Evolutionary conservation across 2,797 vertebrate genomes (phyloP), one percentile per base, ranked within the genome.

Genomic region (Lerista edwardsae): DNA sequence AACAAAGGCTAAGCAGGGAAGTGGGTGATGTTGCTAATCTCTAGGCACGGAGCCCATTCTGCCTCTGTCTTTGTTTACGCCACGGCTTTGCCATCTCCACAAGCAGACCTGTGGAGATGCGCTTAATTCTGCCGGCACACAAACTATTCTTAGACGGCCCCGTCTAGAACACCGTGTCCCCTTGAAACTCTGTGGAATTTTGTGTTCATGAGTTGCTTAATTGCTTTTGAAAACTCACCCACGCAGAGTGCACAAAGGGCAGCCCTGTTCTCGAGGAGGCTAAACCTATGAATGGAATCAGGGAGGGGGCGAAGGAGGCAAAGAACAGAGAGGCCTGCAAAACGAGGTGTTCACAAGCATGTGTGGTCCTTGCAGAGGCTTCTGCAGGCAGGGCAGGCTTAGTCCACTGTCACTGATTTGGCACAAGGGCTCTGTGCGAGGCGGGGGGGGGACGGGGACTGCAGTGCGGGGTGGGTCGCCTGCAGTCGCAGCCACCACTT

Each of bases 181-280:
- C 74, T 34, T 68, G 73, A 68, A 83, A 83, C 73, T 67, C 81
- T 76, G 74, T 69, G 82, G 82, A 64, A 76, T 83, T 68, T n/a
- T 83, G 74, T 83, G 82, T 44, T 68, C 64, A 44, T 83, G 57
- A 65, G 68, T 83, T 68, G 41, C 74, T 68, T 83, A 83, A 76
- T 83, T 76, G 82, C 82, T 76, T 83, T 69, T 76, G 82, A 76
- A 59, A 68, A 76, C 34, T 41, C 74, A 76, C 64, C 72, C 84
- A 75, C 62, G 47, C n/a, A 71, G 5, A 27, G 41, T 34, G 36
- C 7, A 2, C 17, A 4, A 23, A 39, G 41, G 12, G 14, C 65
- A 5, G 12, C 29, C 39, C 19, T 36, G 75, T 61, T 62, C 65
- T 6, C 1, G 31, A 4, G 36, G 34, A 84, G 65, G n/a, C 44